Evolutionary conservation across 2,797 vertebrate species (phyloP).

Genomic region (Pteropus rufus): DNA sequence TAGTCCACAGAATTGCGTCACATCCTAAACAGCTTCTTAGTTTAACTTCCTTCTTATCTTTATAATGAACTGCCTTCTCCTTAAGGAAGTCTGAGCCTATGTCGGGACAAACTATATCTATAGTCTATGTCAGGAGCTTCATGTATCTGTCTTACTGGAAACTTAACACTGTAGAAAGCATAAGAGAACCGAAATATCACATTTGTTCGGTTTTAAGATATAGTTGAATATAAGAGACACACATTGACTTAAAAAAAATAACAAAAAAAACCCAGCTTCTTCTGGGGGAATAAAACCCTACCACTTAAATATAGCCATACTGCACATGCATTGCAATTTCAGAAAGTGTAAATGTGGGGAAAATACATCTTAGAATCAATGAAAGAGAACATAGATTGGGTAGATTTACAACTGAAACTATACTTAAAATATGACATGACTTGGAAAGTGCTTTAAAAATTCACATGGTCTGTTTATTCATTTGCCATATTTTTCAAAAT

Average conservation of each 20-base stretch:
- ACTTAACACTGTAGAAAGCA: neutral
- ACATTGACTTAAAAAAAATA: neutral
- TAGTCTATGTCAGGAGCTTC: neutral
- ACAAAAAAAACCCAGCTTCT: neutral
- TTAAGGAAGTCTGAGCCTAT: neutral
- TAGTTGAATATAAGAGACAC: neutral
- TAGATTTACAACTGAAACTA: neutral
- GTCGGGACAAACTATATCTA: neutral
- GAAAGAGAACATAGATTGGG: neutral
- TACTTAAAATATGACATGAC: neutral
- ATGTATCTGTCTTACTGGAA: neutral
- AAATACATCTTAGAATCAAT: neutral
- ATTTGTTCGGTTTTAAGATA: constrained; percentile 19
- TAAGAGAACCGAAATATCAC: neutral
- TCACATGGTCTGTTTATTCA: neutral
- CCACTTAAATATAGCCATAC: neutral
- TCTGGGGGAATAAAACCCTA: neutral
- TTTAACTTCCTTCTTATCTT: neutral
- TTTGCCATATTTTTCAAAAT: neutral
- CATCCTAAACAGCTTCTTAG: neutral
- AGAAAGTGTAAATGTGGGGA: neutral
- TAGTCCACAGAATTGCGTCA: neutral
- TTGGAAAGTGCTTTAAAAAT: constrained; percentile 25
- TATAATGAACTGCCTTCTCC: neutral
- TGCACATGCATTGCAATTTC: neutral